Evolutionary conservation across 2,113 vertebrate species (phyloP).

Genomic region (Cheilinus undulatus): DNA sequence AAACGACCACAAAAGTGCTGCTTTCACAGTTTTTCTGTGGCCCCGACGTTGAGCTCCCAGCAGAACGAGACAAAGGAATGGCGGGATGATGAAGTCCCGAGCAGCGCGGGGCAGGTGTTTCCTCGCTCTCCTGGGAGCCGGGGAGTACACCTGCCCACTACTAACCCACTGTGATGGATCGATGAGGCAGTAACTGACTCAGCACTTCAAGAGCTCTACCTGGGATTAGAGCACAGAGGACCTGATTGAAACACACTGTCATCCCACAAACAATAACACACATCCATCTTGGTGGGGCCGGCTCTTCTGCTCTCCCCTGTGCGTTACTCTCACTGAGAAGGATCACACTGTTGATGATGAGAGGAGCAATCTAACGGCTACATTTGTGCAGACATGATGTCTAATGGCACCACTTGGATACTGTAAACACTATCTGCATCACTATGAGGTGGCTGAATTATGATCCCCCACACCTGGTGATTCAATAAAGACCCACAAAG

Average conservation of each 20-base stretch:
- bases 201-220: constrained; percentile 84
- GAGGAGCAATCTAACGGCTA: constrained; percentile 58
- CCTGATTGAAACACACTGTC: constrained; percentile 91
- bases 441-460: constrained; percentile 64
- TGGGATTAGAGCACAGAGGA: constrained; percentile 88
- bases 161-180: constrained; percentile 85
- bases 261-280: constrained; percentile 91
- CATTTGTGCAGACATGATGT: constrained; percentile 70
- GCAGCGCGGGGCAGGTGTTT: constrained; percentile 85
- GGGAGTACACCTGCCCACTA: constrained; percentile 86
- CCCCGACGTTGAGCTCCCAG: constrained; percentile 75
- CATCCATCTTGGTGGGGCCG: constrained; percentile 83
- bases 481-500: constrained; percentile 27
- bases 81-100: constrained; percentile 79
- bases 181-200: constrained; percentile 89
- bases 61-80: constrained; percentile 82
- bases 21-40: constrained; percentile 83
- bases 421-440: constrained; percentile 76
- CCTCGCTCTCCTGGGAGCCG: constrained; percentile 81
- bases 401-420: constrained; percentile 73
- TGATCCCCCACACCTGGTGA: constrained; percentile 59
- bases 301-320: constrained; percentile 65
- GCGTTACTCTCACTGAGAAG: constrained; percentile 72
- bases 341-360: constrained; percentile 77
- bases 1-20: constrained; percentile 87